Evolutionary conservation across 2,888 invertebrate species (phyloP).

Genomic region (Tubiluchus corallicola): DNA sequence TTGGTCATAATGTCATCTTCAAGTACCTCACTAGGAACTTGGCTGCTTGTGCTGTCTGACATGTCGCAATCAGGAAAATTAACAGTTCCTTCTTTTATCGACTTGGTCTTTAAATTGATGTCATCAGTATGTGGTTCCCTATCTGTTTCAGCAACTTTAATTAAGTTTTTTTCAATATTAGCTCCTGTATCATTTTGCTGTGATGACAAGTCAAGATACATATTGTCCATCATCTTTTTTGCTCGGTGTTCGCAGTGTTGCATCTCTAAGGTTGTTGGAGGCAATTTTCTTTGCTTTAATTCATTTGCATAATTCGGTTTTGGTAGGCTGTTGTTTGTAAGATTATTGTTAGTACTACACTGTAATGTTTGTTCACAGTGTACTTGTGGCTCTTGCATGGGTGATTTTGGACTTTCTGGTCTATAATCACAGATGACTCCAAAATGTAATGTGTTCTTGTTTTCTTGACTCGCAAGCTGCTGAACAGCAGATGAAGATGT

Average conservation of each 20-base stretch:
- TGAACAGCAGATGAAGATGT: background rate
- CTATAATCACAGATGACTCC: no score
- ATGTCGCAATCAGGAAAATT: background rate
- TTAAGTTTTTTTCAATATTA: background rate
- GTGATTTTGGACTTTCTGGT: no score
- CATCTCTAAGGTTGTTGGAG: background rate
- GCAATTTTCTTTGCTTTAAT: background rate
- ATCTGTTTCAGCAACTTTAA: background rate
- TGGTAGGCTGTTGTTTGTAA: no score
- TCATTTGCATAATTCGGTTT: background rate
- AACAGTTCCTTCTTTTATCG: no score
- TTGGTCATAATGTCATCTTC: constrained; percentile 1
- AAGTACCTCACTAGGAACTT: background rate
- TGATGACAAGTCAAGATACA: background rate
- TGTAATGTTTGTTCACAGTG: no score
- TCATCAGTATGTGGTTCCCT: background rate
- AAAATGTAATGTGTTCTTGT: no score
- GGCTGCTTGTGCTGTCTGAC: background rate
- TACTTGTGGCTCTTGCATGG: background rate
- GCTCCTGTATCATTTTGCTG: background rate
- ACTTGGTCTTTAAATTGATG: background rate
- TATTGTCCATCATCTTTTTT: background rate
- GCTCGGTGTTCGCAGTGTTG: background rate
- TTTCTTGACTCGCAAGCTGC: no score
- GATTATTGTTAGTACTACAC: no score